Evolutionary conservation across 2,113 vertebrate species (phyloP).

Genomic region (Pagrus major): DNA sequence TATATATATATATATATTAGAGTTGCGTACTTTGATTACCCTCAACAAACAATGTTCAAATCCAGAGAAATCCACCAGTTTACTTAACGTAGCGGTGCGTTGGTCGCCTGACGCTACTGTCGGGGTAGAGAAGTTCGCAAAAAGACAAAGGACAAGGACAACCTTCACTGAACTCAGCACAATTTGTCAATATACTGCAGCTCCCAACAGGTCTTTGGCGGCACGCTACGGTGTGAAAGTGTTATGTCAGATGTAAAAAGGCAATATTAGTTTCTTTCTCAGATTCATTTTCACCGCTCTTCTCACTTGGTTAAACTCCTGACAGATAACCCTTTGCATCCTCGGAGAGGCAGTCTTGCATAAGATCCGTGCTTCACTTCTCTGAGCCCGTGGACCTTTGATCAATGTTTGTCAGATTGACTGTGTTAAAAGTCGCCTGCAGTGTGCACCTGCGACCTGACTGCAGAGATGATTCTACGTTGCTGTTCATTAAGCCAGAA

Average conservation of each 20-base stretch:
- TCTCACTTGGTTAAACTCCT: conserved; percentile 22
- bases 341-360: conserved; percentile 13
- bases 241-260: background rate
- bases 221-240: background rate
- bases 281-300: conserved; percentile 14
- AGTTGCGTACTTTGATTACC: no score
- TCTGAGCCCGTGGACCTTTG: conserved; percentile 47
- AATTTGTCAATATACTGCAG: background rate
- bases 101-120: no score
- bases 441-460: conserved; percentile 75
- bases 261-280: background rate
- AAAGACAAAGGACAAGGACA: no score
- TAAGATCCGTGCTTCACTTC: conserved; percentile 38
- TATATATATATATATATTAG: no score
- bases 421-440: conserved; percentile 73
- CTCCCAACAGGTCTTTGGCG: background rate
- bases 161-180: no score
- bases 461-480: conserved; percentile 71
- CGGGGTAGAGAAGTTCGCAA: no score
- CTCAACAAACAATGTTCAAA: no score
- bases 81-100: no score
- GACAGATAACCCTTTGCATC: conserved; percentile 36
- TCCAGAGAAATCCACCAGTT: no score
- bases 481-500: conserved; percentile 70
- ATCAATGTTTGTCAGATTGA: conserved; percentile 74